Percentiles rank a stretch among this genome's conserved stretches.
Conservation (phyloP, 2,797 vertebrate genomes). For the Psittacula derbiana region DNA sequence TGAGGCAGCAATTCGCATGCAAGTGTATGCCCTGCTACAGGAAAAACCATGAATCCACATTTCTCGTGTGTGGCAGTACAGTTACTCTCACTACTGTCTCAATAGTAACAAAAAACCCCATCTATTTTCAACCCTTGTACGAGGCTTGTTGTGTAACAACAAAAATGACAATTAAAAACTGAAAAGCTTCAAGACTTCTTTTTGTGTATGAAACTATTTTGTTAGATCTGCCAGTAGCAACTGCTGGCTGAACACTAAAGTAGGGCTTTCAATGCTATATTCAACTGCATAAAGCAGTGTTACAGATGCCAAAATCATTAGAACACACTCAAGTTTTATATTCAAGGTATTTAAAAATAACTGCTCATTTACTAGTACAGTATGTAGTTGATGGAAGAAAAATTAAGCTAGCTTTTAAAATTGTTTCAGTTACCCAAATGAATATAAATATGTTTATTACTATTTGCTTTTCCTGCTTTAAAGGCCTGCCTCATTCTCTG, state of each 20-base stretch:
- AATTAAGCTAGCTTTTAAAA: background rate
- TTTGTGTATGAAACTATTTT: background rate
- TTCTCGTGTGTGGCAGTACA: background rate
- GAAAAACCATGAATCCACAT: background rate
- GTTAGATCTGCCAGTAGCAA: background rate
- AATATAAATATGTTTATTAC: background rate
- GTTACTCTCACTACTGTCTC: background rate
- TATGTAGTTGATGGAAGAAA: background rate
- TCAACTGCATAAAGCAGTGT: constrained; percentile 17
- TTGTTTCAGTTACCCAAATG: background rate
- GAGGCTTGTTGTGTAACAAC: background rate
- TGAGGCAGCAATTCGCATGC: background rate
- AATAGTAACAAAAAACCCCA: background rate
- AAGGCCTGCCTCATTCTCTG: background rate
- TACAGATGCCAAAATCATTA: constrained; percentile 31
- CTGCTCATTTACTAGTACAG: constrained; percentile 3
- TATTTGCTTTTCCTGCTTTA: background rate
- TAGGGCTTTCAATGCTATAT: background rate
- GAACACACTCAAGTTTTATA: background rate
- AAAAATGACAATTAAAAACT: background rate
- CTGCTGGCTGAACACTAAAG: background rate
- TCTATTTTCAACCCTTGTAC: background rate
- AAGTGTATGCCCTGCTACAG: background rate
- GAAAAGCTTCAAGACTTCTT: background rate
- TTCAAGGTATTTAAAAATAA: constrained; percentile 27